Evolutionary conservation across 2,888 invertebrate genomes (phyloP).

Genomic region (Scaptomyza cyrtandrae): DNA sequence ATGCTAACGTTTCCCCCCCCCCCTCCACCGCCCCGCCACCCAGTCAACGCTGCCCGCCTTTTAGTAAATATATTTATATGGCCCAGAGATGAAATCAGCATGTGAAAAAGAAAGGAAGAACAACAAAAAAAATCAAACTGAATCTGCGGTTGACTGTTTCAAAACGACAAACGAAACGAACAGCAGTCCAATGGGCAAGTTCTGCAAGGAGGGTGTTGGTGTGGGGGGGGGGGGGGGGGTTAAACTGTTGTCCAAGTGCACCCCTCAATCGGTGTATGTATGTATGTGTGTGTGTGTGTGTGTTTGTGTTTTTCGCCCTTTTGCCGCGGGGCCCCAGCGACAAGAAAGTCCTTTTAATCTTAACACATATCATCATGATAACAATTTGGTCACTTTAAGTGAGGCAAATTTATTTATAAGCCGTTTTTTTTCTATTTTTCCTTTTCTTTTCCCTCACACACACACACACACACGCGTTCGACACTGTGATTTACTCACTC

Average conservation of each 20-base stretch:
- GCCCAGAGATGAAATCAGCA: constrained; percentile 77
- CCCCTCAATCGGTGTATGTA: constrained; percentile 18
- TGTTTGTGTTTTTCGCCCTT: constrained; percentile 29
- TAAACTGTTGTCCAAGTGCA: constrained; percentile 52
- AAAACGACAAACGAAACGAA: constrained; percentile 27
- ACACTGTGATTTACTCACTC: constrained; percentile 65
- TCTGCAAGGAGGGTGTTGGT: too few species aligned
- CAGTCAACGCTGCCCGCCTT: not conserved
- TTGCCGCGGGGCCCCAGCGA: constrained; percentile 64
- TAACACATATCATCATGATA: constrained; percentile 83
- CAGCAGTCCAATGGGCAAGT: constrained; percentile 19
- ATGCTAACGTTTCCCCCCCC: constrained; percentile 20
- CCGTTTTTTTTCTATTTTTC: constrained; percentile 63
- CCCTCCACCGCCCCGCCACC: not conserved
- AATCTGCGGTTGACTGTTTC: constrained; percentile 66
- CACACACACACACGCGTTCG: constrained; percentile 4
- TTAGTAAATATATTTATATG: constrained; percentile 17
- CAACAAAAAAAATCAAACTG: constrained; percentile 45
- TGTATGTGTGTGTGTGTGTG: not conserved
- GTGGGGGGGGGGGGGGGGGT: not conserved
- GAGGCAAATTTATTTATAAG: constrained; percentile 84
- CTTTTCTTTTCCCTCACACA: not conserved
- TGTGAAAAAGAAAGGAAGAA: constrained; percentile 59
- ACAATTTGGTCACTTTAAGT: constrained; percentile 84
- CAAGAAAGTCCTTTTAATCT: constrained; percentile 84